phyloP scores from a whole-genome alignment of 2,888 invertebrate genomes.

The Calliphora vomitoria region DNA sequence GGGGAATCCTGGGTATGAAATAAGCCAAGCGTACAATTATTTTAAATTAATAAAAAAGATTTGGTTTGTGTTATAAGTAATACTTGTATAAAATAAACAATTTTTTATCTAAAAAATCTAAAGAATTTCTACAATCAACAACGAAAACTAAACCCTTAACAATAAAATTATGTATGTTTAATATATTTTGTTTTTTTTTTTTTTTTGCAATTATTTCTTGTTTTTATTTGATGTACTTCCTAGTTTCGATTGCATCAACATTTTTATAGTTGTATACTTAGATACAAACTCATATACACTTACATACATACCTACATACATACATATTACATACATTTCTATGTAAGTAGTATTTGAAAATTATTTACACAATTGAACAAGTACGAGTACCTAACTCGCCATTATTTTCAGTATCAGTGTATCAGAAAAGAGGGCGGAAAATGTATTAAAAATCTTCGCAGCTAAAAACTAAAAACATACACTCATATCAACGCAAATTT shows the following conservation, averaged over 20 bases:
- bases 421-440: not conserved
- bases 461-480: not conserved
- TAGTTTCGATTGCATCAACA: constrained; percentile 71
- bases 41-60: too few species aligned
- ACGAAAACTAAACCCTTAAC: not conserved
- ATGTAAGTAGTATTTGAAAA: constrained; percentile 3
- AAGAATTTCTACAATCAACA: not conserved
- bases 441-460: constrained; percentile 16
- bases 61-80: too few species aligned
- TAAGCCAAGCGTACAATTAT: too few species aligned
- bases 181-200: not conserved
- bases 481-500: constrained; percentile 22
- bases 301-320: not conserved
- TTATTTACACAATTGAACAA: not conserved
- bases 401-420: too few species aligned
- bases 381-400: not conserved
- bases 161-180: not conserved
- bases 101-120: not conserved
- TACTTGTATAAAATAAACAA: too few species aligned
- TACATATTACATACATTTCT: not conserved
- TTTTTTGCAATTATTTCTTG: not conserved
- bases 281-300: not conserved
- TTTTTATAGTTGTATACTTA: constrained; percentile 36
- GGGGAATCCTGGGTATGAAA: too few species aligned
- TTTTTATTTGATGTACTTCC: constrained; percentile 54